Percentiles rank a stretch among this genome's conserved stretches.
These are phyloP conservation scores for Meda fulgida DNA, from an alignment of 2,797 vertebrate species.

Conservation along the genomic window DNA sequence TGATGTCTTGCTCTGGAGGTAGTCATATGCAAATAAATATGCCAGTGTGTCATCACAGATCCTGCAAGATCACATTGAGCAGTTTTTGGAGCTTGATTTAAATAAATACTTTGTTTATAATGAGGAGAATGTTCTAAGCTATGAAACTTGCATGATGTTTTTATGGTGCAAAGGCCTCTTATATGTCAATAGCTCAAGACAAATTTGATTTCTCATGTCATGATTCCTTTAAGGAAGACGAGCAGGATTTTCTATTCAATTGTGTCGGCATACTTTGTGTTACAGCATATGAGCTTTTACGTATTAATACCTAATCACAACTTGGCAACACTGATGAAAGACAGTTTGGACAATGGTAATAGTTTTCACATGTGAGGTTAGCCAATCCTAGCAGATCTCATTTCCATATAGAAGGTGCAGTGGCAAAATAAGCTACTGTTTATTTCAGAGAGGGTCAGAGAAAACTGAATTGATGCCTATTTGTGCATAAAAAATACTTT, in stretches of 20 bases:
- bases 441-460: neutral
- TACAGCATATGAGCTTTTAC: neutral
- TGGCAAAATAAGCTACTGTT: slow-evolving; percentile 7
- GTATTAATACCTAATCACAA: neutral
- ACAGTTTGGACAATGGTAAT: neutral
- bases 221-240: neutral
- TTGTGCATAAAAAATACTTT: neutral
- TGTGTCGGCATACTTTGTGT: neutral
- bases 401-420: neutral
- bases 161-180: neutral
- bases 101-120: neutral
- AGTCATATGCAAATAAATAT: neutral
- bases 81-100: neutral
- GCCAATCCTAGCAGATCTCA: neutral
- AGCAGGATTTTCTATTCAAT: neutral
- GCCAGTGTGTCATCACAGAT: neutral
- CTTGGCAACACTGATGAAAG: neutral
- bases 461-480: neutral
- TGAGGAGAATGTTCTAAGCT: neutral
- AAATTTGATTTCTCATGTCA: neutral
- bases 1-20: neutral
- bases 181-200: neutral
- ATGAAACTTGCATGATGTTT: neutral
- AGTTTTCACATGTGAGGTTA: slow-evolving; percentile 3
- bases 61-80: neutral